These are phyloP conservation scores for Eurytoma californica DNA, from an alignment of 2,888 invertebrate genomes.

Conservation along the genomic window DNA sequence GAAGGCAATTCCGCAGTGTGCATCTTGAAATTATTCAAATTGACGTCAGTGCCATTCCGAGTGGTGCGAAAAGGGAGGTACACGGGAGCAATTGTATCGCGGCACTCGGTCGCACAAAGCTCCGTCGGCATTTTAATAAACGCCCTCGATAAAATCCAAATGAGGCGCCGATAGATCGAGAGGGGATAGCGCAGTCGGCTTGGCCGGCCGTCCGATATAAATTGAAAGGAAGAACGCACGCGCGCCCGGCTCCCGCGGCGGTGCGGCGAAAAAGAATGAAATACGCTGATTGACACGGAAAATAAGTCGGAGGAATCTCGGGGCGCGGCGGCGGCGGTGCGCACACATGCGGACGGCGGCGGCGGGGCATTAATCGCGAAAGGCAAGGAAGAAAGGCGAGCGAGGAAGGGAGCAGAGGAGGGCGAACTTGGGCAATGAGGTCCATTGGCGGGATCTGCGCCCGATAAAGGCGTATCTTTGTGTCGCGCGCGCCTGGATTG, in stretches of 20 bases:
- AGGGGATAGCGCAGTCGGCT: too few relatives aligned
- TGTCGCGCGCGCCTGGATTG: constrained; percentile 33
- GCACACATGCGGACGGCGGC: background rate
- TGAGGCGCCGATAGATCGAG: too few relatives aligned
- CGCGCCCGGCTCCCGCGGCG: background rate
- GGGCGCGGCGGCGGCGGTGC: constrained; percentile 23
- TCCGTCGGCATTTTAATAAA: background rate
- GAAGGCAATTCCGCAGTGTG: too few relatives aligned
- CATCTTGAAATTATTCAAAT: too few relatives aligned
- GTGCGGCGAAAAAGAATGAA: constrained; percentile 18
- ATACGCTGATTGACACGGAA: constrained; percentile 46
- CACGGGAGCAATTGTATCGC: too few relatives aligned
- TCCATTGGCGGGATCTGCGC: constrained; percentile 41
- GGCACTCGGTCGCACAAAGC: too few relatives aligned
- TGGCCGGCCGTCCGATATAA: too few relatives aligned
- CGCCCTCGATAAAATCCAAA: background rate
- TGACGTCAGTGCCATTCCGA: too few relatives aligned
- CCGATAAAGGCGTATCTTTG: constrained; percentile 51
- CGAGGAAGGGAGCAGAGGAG: background rate
- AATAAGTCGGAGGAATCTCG: constrained; percentile 42
- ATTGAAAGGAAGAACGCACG: too few relatives aligned
- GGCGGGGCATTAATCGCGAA: constrained; percentile 37
- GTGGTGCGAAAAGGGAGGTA: too few relatives aligned
- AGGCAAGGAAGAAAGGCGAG: constrained; percentile 13
- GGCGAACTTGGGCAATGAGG: constrained; percentile 38